Conservation (phyloP, 2,113 vertebrate genomes). For the Macquaria ambigua region DNA sequence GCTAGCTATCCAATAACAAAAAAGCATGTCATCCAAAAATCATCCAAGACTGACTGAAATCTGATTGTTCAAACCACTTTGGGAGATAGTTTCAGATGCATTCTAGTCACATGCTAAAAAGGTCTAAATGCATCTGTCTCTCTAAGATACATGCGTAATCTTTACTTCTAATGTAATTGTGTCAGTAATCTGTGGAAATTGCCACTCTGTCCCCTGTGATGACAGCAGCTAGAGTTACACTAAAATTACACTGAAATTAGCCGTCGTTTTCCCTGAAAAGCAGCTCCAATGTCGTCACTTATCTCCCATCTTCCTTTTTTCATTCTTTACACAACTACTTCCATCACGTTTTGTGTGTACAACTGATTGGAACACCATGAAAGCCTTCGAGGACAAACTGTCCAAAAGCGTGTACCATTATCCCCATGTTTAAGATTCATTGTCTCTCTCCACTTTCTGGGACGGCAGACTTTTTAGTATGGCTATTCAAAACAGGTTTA, state of each 20-base stretch:
- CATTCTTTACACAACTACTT: background rate
- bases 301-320: background rate
- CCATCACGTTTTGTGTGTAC: background rate
- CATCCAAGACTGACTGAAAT: background rate
- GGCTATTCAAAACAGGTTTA: background rate
- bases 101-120: background rate
- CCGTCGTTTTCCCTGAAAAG: background rate
- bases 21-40: background rate
- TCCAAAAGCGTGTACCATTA: background rate
- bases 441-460: background rate
- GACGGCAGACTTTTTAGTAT: background rate
- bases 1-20: background rate
- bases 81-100: background rate
- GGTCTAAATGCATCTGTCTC: background rate
- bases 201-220: background rate
- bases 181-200: background rate
- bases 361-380: background rate
- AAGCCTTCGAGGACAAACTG: background rate
- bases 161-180: background rate
- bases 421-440: background rate
- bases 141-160: background rate
- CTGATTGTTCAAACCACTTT: background rate
- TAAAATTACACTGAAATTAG: background rate
- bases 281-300: too few species aligned
- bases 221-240: background rate